Conservation (phyloP, 2,113 vertebrate genomes). For the Elephas maximus region DNA sequence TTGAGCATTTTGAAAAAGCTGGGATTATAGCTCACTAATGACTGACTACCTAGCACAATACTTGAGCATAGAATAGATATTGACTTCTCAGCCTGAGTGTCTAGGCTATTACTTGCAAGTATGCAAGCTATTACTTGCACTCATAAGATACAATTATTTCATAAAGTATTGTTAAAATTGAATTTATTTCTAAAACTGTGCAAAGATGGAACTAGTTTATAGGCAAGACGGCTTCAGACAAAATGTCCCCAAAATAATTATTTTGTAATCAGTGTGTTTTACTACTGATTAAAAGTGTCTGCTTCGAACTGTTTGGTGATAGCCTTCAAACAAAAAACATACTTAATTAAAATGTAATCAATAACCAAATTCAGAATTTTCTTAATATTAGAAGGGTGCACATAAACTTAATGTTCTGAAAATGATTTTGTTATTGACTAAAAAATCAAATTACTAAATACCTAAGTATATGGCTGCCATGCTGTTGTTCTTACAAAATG, state of each 20-base stretch:
- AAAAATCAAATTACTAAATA: background rate
- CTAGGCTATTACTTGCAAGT: background rate
- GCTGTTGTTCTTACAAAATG: background rate
- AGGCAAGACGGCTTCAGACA: background rate
- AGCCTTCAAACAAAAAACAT: background rate
- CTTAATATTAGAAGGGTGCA: background rate
- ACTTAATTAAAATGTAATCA: background rate
- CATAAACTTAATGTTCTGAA: background rate
- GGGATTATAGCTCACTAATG: background rate
- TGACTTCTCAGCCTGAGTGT: background rate
- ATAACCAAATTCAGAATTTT: constrained; percentile 12
- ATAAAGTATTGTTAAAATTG: background rate
- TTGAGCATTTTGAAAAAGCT: background rate
- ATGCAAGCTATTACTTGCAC: background rate
- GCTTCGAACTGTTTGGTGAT: background rate
- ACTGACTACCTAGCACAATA: background rate
- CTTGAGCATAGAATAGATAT: background rate
- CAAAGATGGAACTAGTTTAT: background rate
- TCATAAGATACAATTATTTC: constrained; percentile 20
- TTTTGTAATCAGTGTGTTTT: constrained; percentile 39
- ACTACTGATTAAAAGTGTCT: background rate
- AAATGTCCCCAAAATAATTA: background rate
- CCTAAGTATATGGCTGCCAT: accelerated
- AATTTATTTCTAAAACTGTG: constrained; percentile 31
- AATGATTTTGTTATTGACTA: background rate